Percentiles rank a stretch among this genome's conserved stretches.
Evolutionary conservation across 2,113 vertebrate species (phyloP).

Genomic region (Lepisosteus osseus): DNA sequence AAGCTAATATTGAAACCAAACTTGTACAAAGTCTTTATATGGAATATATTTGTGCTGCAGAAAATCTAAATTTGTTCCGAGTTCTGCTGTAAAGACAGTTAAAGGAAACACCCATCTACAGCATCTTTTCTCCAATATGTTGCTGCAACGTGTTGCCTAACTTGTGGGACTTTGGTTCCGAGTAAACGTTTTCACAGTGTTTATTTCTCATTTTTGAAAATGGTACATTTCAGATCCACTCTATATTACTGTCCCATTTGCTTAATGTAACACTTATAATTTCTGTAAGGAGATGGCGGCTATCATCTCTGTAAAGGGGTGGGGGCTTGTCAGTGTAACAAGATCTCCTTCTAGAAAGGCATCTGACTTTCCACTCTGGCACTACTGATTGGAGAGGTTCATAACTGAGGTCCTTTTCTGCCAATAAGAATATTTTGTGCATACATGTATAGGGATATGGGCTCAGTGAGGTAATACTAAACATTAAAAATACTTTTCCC

Average conservation of each 20-base stretch:
- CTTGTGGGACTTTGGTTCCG: too few relatives aligned
- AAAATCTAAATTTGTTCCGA: too few relatives aligned
- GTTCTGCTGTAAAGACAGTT: too few relatives aligned
- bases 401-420: conserved; percentile 15
- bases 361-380: conserved; percentile 34
- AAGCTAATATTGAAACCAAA: too few relatives aligned
- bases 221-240: background rate
- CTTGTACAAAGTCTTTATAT: too few relatives aligned
- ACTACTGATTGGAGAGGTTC: conserved; percentile 39
- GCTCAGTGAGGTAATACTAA: conserved; percentile 23
- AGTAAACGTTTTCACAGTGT: background rate
- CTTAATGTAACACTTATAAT: background rate
- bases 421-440: conserved; percentile 36
- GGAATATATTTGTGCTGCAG: too few relatives aligned
- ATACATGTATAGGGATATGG: conserved; percentile 27
- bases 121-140: too few relatives aligned
- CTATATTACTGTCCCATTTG: background rate
- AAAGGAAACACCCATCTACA: too few relatives aligned
- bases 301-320: background rate
- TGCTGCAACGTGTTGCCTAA: too few relatives aligned
- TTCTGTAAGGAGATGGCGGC: conserved; percentile 14
- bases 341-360: conserved; percentile 12
- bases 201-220: background rate
- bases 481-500: background rate
- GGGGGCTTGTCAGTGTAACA: conserved; percentile 13